Conservation (phyloP, 2,888 invertebrate species). For the Prosapia bicincta region DNA sequence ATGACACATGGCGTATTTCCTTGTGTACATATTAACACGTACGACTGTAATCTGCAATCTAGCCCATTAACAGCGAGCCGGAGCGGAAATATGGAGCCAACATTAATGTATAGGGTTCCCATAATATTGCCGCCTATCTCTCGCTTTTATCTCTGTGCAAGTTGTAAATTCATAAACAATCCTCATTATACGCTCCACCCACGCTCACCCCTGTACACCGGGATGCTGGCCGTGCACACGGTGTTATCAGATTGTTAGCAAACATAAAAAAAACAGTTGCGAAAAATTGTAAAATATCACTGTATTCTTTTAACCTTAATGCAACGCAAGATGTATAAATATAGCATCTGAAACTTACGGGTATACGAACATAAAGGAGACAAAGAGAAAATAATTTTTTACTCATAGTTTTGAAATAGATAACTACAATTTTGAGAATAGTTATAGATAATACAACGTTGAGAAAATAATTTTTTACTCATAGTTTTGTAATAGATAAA, state of each 20-base stretch:
- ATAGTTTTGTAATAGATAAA: no score
- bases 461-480: no score
- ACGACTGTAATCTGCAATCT: background rate
- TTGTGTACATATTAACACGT: background rate
- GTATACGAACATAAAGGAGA: no score
- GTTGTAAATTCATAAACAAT: conserved; percentile 2
- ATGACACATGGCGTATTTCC: background rate
- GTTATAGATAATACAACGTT: no score
- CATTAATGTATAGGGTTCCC: background rate
- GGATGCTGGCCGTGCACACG: background rate
- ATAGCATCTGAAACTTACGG: no score
- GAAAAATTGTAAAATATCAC: background rate
- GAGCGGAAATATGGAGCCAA: background rate
- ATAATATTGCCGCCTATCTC: background rate
- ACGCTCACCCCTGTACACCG: background rate
- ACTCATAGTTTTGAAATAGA: no score
- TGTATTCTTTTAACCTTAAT: no score
- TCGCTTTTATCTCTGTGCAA: background rate
- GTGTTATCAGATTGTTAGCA: background rate
- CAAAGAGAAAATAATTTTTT: no score
- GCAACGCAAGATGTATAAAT: no score
- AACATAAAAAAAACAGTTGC: background rate
- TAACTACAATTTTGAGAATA: no score
- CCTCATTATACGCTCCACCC: background rate
- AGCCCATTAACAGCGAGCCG: background rate